These are phyloP conservation scores for Petaurus breviceps DNA, from an alignment of 2,113 vertebrate genomes.

Conservation along the genomic window DNA sequence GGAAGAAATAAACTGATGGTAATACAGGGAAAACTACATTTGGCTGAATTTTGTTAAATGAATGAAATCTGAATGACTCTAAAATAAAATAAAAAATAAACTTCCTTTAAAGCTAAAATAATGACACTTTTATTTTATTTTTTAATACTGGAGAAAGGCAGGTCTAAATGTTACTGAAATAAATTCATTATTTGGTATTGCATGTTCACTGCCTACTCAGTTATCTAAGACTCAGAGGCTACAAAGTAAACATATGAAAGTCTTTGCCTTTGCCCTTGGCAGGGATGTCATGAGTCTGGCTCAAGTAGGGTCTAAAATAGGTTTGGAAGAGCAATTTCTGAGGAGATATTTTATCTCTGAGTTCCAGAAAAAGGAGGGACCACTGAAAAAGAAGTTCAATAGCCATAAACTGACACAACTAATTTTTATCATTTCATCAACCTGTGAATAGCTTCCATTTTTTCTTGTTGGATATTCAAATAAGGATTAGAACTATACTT, in stretches of 20 bases:
- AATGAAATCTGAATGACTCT: neutral
- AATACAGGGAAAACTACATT: neutral
- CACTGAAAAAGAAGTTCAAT: neutral
- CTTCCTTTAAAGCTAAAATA: conserved; percentile 4
- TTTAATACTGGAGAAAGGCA: neutral
- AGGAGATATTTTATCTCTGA: neutral
- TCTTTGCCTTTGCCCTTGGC: neutral
- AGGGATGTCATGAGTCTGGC: neutral
- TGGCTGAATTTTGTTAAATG: neutral
- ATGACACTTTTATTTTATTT: neutral
- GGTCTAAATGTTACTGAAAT: neutral
- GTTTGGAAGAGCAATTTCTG: neutral
- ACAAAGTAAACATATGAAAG: neutral
- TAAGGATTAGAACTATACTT: neutral
- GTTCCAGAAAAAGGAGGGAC: neutral
- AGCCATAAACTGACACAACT: neutral
- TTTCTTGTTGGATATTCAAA: neutral
- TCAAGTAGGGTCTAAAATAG: neutral
- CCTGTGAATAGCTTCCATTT: conserved; percentile 11
- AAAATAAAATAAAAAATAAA: conserved; percentile 6
- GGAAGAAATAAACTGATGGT: neutral
- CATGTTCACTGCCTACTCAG: neutral
- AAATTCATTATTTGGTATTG: neutral
- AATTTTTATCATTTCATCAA: neutral
- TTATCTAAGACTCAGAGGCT: neutral